phyloP scores from a whole-genome alignment of 1,140 invertebrate genomes.

The Drosophila eugracilis region DNA sequence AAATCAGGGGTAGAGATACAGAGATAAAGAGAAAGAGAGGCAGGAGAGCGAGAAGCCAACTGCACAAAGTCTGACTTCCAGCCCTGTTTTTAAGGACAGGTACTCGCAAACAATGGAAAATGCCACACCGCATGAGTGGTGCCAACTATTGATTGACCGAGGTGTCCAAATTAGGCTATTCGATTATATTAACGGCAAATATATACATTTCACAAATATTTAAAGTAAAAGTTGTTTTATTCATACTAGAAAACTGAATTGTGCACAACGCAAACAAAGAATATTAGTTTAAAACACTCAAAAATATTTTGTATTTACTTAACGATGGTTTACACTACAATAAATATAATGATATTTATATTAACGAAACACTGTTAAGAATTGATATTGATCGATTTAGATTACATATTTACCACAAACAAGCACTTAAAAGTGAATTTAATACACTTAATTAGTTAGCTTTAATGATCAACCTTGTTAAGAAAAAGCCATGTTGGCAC shows the following conservation, averaged over 20 bases:
- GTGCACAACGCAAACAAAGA: no score
- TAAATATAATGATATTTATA: no score
- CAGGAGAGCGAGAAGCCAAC: conserved; percentile 20
- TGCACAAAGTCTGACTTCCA: conserved; percentile 28
- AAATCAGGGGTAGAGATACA: conserved; percentile 16
- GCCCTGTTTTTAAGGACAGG: conserved; percentile 21
- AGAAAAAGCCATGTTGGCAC: conserved; percentile 13
- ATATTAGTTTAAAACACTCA: no score
- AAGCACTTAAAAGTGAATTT: background rate
- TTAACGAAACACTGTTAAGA: no score
- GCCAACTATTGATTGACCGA: conserved; percentile 15
- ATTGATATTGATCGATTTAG: no score
- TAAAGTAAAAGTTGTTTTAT: no score
- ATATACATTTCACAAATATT: no score
- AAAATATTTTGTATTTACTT: no score
- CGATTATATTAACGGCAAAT: background rate
- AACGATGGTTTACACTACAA: no score
- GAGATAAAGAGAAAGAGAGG: conserved; percentile 3
- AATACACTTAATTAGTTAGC: background rate
- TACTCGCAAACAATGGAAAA: conserved; percentile 22
- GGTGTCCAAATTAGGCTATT: background rate
- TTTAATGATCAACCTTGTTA: background rate
- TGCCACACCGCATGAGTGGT: background rate
- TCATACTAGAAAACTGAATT: no score
- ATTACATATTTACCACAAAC: no score